A percentile compares a stretch with the other conserved stretches of the same genome.
Evolutionary conservation across 2,797 vertebrate species (phyloP).

Genomic region (Semaprochilodus insignis): DNA sequence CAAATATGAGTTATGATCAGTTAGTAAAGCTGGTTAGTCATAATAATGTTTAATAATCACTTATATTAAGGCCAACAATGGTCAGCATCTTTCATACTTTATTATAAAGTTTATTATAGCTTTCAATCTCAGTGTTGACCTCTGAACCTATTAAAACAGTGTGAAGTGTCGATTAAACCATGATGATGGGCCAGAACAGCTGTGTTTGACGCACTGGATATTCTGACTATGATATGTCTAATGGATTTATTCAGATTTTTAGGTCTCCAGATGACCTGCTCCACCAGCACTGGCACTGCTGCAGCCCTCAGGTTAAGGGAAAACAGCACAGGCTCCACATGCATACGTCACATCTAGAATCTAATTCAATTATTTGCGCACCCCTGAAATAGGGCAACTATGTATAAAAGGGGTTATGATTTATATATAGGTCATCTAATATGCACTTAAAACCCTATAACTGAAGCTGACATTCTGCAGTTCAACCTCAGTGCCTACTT

Average conservation of each 20-base stretch:
- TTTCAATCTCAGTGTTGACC: too few species aligned
- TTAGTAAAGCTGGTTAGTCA: too few species aligned
- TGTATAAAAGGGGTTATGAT: neutral
- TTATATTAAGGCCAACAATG: too few species aligned
- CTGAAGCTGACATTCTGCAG: neutral
- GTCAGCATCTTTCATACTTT: too few species aligned
- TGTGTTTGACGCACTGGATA: neutral
- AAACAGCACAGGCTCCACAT: neutral
- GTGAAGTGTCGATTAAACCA: too few species aligned
- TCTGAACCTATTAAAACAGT: too few species aligned
- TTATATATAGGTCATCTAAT: neutral
- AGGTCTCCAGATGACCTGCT: neutral
- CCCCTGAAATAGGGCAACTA: neutral
- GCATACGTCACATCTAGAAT: neutral
- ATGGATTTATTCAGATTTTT: neutral
- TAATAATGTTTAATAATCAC: too few species aligned
- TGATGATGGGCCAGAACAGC: too few species aligned
- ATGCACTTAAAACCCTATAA: neutral
- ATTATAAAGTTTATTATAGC: too few species aligned
- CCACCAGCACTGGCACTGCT: neutral
- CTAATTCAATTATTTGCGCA: neutral
- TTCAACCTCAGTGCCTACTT: neutral
- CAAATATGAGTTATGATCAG: too few species aligned
- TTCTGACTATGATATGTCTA: too few species aligned
- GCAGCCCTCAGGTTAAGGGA: neutral